Evolutionary conservation across 2,797 vertebrate genomes (phyloP).

Genomic region (Premnoplex brunnescens): DNA sequence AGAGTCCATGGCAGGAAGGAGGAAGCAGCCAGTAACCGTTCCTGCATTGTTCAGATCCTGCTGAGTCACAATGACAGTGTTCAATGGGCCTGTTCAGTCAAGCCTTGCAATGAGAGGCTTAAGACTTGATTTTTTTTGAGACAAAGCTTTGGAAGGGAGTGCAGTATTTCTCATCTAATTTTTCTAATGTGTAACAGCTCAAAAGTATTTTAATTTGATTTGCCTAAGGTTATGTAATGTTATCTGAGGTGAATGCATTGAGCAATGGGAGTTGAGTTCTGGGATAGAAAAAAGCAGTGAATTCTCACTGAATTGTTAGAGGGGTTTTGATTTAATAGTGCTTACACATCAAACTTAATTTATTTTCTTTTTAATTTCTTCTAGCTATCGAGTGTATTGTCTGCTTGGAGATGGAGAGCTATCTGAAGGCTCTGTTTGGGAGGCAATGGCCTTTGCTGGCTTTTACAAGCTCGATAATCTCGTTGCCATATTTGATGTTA

Average conservation of each 20-base stretch:
- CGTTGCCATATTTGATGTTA: conserved; percentile 93
- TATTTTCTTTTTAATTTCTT: background rate
- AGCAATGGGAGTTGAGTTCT: background rate
- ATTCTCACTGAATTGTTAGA: background rate
- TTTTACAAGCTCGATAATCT: conserved; percentile 95
- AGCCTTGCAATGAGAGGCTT: background rate
- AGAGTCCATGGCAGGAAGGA: background rate
- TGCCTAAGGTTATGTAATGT: background rate
- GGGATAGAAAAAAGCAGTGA: background rate
- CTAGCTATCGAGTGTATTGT: conserved; percentile 91
- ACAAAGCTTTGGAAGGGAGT: background rate
- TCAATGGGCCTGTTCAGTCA: conserved; percentile 9
- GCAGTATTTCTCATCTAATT: background rate
- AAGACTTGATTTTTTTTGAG: background rate
- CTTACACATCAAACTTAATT: background rate
- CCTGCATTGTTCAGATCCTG: conserved; percentile 31
- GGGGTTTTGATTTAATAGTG: background rate
- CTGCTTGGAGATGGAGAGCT: conserved; percentile 93
- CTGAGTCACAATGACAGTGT: conserved; percentile 69
- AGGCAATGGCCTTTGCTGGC: conserved; percentile 97
- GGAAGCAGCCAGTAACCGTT: conserved; percentile 17
- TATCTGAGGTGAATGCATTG: background rate
- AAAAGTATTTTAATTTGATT: background rate
- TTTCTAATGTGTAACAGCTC: background rate
- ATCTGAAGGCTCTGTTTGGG: conserved; percentile 95